Percentiles rank a stretch among this genome's conserved stretches.
Conservation (phyloP, 2,888 invertebrate species). For the Lasioglossum figueresi region DNA sequence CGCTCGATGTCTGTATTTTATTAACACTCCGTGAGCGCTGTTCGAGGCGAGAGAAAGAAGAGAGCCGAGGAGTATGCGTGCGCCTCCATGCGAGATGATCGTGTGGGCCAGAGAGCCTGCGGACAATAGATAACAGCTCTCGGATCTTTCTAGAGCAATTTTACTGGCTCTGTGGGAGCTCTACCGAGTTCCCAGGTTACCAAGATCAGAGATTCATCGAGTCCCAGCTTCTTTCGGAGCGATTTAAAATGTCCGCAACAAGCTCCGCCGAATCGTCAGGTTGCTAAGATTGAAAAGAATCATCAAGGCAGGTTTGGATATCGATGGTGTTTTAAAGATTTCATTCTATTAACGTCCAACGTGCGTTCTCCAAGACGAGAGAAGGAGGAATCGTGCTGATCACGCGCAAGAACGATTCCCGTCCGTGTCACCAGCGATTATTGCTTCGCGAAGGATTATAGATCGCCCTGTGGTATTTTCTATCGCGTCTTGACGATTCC, state of each 20-base stretch:
- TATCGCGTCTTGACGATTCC: constrained; percentile 21
- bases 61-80: not conserved
- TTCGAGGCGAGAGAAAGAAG: not conserved
- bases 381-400: not conserved
- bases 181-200: not conserved
- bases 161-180: not conserved
- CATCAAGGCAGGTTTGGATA: too few species aligned
- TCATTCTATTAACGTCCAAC: not conserved
- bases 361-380: not conserved
- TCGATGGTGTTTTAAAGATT: too few species aligned
- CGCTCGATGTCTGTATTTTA: constrained; percentile 63
- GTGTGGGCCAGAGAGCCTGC: not conserved
- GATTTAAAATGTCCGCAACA: not conserved
- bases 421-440: constrained; percentile 23
- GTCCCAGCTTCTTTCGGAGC: not conserved
- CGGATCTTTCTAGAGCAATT: not conserved
- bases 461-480: not conserved
- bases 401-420: constrained; percentile 8
- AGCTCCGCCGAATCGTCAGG: not conserved
- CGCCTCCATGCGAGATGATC: not conserved
- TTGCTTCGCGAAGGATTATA: constrained; percentile 5
- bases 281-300: too few species aligned
- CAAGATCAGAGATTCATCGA: not conserved
- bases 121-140: not conserved
- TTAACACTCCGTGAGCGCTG: constrained; percentile 50